phyloP scores from a whole-genome alignment of 2,888 invertebrate species.

The Cantharis rustica region DNA sequence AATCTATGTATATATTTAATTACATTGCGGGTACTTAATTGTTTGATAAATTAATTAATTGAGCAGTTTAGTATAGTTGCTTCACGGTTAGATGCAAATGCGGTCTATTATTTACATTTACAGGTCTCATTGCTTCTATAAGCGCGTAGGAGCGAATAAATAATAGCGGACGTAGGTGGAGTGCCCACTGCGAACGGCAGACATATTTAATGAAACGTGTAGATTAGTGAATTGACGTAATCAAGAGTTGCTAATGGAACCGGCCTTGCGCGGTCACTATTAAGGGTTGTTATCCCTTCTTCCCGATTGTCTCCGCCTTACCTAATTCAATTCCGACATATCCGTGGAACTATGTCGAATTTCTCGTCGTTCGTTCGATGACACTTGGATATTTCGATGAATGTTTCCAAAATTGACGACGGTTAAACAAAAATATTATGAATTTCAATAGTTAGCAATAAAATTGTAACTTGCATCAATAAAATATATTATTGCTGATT shows the following conservation, averaged over 20 bases:
- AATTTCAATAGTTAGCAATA: not conserved
- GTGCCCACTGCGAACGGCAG: constrained; percentile 19
- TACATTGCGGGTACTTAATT: constrained; percentile 25
- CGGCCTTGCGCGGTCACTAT: constrained; percentile 2
- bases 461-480: not conserved
- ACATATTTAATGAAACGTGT: constrained; percentile 19
- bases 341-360: not conserved
- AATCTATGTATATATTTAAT: constrained; percentile 25
- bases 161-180: constrained; percentile 19
- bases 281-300: constrained; percentile 12
- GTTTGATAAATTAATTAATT: constrained; percentile 30
- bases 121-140: constrained; percentile 22
- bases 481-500: not conserved
- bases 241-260: constrained; percentile 9
- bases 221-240: constrained; percentile 21
- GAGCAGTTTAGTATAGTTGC: constrained; percentile 24
- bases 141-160: constrained; percentile 26
- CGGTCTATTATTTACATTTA: constrained; percentile 26
- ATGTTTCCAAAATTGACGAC: not conserved
- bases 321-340: not conserved
- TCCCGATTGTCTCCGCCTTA: not conserved
- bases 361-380: not conserved
- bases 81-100: constrained; percentile 26
- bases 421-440: not conserved
- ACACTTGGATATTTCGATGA: not conserved